Evolutionary conservation across 2,888 invertebrate genomes (phyloP), one percentile per base, ranked within the genome.

Genomic region (Linnaemya tessellans): DNA sequence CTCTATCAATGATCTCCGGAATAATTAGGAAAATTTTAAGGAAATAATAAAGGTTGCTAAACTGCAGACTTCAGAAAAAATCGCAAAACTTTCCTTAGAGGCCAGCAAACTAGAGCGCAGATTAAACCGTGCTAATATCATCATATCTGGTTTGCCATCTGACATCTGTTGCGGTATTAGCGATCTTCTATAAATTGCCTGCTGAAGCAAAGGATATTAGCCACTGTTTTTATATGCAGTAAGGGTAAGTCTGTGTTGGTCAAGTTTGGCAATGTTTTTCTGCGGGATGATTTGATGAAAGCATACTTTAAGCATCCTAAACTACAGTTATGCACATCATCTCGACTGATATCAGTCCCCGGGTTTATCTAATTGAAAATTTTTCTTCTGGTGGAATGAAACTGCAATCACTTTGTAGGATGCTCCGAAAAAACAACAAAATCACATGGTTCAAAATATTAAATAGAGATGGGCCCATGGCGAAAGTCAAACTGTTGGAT

Each of bases 401-500:
- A 38, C 30, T 62, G 7, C 18, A 62, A 62, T 3, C 38, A 3
- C 38, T 41, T 0, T 62, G 62, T 38, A 38, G 62, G 3, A 10
- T 7, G 5, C 10, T 62, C 3, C 18, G 20, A 11, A 62, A 62
- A 41, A 38, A 13, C 13, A 62, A 62, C 3, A 35, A 60, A 38
- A 60, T 60, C 9, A 4, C 13, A 4, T 41, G 38, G 62, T 62
- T 41, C 20, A n/a, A 20, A 4, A 62, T 62, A 15, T 1, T 62
- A 9, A 62, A 62, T 20, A 38, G 62, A 62, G 62, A 62, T 62
- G 20, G 38, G 10, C 38, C 62, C 8, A 10, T 62, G 7, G 18
- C 38, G 5, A 62, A 62, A 62, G 20, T 41, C n/a, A 62, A 62
- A 41, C 7, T 62, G n/a, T 38, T 18, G 15, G 35, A 60, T 60